Conservation (phyloP, 2,888 invertebrate species). For the Stenichneumon culpator region DNA sequence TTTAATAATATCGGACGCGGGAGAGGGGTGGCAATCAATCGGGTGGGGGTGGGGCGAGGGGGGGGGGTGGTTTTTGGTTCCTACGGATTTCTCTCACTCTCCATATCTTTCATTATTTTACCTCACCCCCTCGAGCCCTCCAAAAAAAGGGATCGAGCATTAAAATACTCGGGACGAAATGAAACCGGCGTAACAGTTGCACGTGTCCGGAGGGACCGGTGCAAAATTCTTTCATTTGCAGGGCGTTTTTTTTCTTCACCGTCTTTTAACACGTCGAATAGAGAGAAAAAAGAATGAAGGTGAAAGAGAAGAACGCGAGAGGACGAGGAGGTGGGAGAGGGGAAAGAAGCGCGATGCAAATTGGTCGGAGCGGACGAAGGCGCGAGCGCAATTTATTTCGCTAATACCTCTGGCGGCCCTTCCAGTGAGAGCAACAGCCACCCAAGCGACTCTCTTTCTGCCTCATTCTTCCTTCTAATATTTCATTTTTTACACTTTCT, state of each 20-base stretch:
- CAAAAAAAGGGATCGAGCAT: constrained; percentile 7
- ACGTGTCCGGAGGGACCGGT: constrained; percentile 21
- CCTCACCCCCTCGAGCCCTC: background rate
- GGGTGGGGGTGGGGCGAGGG: background rate
- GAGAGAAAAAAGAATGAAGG: constrained; percentile 40
- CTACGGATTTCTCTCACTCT: constrained; percentile 15
- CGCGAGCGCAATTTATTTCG: constrained; percentile 66
- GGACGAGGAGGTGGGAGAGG: constrained; percentile 18
- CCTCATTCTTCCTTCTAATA: constrained; percentile 27
- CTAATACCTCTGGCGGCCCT: constrained; percentile 59
- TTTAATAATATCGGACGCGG: constrained; percentile 59
- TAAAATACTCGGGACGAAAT: constrained; percentile 28
- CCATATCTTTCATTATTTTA: constrained; percentile 21
- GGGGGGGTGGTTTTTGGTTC: background rate
- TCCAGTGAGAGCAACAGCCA: constrained; percentile 47
- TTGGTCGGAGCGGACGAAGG: constrained; percentile 55
- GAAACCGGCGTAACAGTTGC: constrained; percentile 43
- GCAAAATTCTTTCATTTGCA: constrained; percentile 54
- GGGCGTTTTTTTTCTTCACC: constrained; percentile 50
- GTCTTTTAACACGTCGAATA: constrained; percentile 61
- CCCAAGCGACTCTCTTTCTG: constrained; percentile 16
- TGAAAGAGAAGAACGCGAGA: constrained; percentile 9
- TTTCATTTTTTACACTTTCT: constrained; percentile 53
- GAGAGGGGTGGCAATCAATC: constrained; percentile 37
- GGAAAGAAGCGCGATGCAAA: constrained; percentile 58